Evolutionary conservation across 2,113 vertebrate species (phyloP).

Genomic region (Clinocottus analis): DNA sequence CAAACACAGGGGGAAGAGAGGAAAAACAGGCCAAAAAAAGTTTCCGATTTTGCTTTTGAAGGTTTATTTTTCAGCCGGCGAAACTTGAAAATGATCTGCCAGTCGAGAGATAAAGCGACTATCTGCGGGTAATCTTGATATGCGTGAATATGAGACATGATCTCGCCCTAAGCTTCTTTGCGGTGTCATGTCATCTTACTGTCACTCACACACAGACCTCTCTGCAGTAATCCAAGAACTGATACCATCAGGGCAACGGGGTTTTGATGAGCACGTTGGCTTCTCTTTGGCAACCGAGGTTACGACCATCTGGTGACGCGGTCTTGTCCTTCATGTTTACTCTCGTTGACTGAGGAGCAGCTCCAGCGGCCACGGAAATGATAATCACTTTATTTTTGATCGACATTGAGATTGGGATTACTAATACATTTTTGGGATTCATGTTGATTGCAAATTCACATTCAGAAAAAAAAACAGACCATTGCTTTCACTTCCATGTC

Average conservation of each 20-base stretch:
- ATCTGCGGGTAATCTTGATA: constrained; percentile 56
- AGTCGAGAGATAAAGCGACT: constrained; percentile 15
- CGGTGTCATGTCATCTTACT: constrained; percentile 44
- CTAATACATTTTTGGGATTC: too few species aligned
- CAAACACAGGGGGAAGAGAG: neutral
- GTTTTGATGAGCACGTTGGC: neutral
- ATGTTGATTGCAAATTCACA: too few species aligned
- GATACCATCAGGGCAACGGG: constrained; percentile 6
- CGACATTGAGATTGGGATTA: too few species aligned
- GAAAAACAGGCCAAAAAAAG: neutral
- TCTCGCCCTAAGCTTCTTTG: constrained; percentile 55
- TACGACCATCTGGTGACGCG: neutral
- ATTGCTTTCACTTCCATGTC: too few species aligned
- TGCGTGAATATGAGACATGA: constrained; percentile 52
- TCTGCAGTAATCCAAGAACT: constrained; percentile 42
- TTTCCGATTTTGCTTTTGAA: constrained; percentile 16
- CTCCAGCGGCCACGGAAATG: too few species aligned
- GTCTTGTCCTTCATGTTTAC: neutral
- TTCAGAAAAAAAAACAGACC: too few species aligned
- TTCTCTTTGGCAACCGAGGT: neutral
- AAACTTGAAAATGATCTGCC: constrained; percentile 22
- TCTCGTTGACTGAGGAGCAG: too few species aligned
- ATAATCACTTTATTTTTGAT: too few species aligned
- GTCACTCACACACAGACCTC: constrained; percentile 36
- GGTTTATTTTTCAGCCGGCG: neutral